These are phyloP conservation scores for Campylomormyrus tamandua DNA, from an alignment of 2,113 vertebrate genomes.

Conservation along the genomic window DNA sequence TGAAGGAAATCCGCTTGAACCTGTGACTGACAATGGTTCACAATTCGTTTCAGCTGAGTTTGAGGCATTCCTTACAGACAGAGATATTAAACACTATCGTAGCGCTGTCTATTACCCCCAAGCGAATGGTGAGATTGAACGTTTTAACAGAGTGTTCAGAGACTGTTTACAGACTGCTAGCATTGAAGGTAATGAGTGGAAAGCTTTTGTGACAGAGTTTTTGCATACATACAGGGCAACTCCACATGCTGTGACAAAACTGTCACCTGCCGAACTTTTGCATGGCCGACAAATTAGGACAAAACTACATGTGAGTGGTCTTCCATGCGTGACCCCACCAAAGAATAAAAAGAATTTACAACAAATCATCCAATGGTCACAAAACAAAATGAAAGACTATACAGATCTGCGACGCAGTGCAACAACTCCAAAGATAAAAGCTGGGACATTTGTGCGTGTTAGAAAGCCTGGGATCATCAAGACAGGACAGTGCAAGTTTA, in stretches of 20 bases:
- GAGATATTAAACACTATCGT: too few species aligned
- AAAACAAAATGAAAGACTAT: not conserved
- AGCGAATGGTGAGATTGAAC: too few species aligned
- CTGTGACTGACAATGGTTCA: too few species aligned
- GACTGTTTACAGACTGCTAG: too few species aligned
- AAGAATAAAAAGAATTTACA: too few species aligned
- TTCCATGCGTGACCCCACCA: not conserved
- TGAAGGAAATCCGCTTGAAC: too few species aligned
- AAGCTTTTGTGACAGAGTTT: slow-evolving; percentile 23
- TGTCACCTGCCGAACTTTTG: not conserved
- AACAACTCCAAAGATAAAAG: not conserved
- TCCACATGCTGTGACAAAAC: not conserved
- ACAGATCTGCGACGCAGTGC: not conserved
- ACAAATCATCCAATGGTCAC: too few species aligned
- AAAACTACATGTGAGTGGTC: not conserved
- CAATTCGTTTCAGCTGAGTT: too few species aligned
- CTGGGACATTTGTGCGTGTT: not conserved
- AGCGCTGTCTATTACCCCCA: too few species aligned
- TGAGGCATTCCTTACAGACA: too few species aligned
- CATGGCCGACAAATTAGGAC: not conserved
- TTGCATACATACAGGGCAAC: slow-evolving; percentile 10
- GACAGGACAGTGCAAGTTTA: not conserved
- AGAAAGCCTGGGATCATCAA: not conserved
- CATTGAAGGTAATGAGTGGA: too few species aligned
- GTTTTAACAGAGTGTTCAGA: too few species aligned